These are phyloP conservation scores for Luscinia megarhynchos DNA, from an alignment of 2,797 vertebrate genomes.

Conservation along the genomic window DNA sequence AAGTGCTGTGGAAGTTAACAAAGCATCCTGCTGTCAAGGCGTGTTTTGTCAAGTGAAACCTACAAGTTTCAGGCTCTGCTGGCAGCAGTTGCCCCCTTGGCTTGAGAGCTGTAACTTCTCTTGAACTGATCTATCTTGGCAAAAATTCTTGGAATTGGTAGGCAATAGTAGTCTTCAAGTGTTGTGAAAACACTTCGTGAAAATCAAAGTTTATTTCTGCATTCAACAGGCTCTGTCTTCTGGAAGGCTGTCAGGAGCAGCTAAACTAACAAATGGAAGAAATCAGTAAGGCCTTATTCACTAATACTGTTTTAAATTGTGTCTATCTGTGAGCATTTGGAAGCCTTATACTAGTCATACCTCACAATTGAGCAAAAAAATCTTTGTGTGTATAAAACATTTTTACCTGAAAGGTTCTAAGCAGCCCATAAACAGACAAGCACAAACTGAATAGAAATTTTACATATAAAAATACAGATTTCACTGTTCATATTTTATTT, in stretches of 20 bases:
- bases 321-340: rapidly evolving
- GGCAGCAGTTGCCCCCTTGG: neutral
- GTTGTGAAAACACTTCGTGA: neutral
- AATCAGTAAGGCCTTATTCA: conserved; percentile 76
- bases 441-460: neutral
- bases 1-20: neutral
- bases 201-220: conserved; percentile 26
- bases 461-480: neutral
- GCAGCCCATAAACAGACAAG: neutral
- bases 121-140: neutral
- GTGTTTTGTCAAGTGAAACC: neutral
- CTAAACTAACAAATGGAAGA: conserved; percentile 65
- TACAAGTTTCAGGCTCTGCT: rapidly evolving
- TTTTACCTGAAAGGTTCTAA: neutral
- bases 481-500: neutral
- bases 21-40: rapidly evolving
- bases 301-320: neutral
- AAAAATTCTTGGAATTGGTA: too few species aligned
- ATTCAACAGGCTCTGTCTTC: conserved; percentile 83
- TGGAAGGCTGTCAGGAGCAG: conserved; percentile 80
- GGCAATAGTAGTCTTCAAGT: neutral
- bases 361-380: neutral
- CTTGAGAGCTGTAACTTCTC: neutral
- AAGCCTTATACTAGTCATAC: neutral
- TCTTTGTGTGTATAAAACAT: rapidly evolving